Percentiles rank a stretch among this genome's conserved stretches.
phyloP scores from a whole-genome alignment of 2,888 invertebrate genomes.

The Aricia artaxerxes region DNA sequence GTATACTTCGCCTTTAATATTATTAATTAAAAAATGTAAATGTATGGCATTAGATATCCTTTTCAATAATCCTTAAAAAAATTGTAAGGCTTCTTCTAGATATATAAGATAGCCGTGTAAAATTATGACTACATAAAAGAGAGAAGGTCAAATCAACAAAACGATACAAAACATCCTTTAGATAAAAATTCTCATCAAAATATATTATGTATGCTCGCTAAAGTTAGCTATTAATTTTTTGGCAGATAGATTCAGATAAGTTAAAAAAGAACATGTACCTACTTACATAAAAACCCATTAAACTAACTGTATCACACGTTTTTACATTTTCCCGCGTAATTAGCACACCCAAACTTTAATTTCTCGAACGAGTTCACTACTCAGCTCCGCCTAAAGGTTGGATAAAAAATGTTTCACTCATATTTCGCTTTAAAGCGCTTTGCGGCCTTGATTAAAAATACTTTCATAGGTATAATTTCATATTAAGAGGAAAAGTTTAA shows the following conservation, averaged over 20 bases:
- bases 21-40: no score
- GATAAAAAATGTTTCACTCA: slow-evolving; percentile 12
- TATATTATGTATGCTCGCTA: no score
- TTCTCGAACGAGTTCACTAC: neutral
- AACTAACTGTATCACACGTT: neutral
- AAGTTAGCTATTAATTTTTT: no score
- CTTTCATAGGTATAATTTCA: slow-evolving; percentile 5
- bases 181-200: no score
- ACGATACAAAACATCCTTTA: no score
- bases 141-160: no score
- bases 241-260: neutral
- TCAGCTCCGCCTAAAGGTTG: neutral
- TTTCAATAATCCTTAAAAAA: no score
- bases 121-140: no score
- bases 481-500: neutral
- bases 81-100: no score
- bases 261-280: neutral
- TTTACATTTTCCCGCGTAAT: neutral
- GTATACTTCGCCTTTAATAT: neutral
- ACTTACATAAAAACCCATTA: neutral
- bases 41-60: no score
- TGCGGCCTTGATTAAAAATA: neutral
- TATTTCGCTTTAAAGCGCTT: neutral
- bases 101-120: no score
- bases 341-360: slow-evolving; percentile 6